phyloP scores from a whole-genome alignment of 1,140 invertebrate species.

The Saxidomus purpurata region DNA sequence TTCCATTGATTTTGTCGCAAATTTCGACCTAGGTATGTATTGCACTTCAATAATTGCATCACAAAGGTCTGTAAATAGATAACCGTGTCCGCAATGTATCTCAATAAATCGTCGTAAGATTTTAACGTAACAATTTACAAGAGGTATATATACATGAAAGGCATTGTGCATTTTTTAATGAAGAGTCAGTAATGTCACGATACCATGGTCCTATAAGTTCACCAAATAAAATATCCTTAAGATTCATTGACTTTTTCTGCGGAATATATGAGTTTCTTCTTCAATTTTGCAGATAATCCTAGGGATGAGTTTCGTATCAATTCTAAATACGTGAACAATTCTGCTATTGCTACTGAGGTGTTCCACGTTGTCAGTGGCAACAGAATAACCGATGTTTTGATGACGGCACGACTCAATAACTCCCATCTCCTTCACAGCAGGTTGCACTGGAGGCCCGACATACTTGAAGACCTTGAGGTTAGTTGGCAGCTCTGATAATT shows the following conservation, averaged over 20 bases:
- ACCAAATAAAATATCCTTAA: too few species aligned
- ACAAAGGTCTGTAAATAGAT: too few species aligned
- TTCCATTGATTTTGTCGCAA: conserved; percentile 64
- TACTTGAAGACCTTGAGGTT: conserved; percentile 89
- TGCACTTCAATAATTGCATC: too few species aligned
- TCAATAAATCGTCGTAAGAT: too few species aligned
- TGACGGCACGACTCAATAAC: conserved; percentile 93
- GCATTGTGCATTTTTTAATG: too few species aligned
- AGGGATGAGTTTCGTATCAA: conserved; percentile 54
- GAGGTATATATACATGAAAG: too few species aligned
- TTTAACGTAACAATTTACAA: too few species aligned
- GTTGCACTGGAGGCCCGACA: conserved; percentile 92
- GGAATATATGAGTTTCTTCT: too few species aligned
- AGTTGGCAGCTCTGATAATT: not conserved
- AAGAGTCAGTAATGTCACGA: too few species aligned
- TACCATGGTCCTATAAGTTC: too few species aligned
- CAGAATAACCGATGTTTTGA: conserved; percentile 76
- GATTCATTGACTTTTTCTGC: too few species aligned
- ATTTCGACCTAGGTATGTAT: conserved; percentile 70
- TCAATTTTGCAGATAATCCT: conserved; percentile 49
- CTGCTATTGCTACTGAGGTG: conserved; percentile 68
- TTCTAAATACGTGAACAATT: conserved; percentile 72
- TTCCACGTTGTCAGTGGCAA: conserved; percentile 74
- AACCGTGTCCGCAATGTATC: too few species aligned
- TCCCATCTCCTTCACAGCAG: conserved; percentile 93